Conservation (phyloP, 2,113 vertebrate species). For the Xiphophorus hellerii region DNA sequence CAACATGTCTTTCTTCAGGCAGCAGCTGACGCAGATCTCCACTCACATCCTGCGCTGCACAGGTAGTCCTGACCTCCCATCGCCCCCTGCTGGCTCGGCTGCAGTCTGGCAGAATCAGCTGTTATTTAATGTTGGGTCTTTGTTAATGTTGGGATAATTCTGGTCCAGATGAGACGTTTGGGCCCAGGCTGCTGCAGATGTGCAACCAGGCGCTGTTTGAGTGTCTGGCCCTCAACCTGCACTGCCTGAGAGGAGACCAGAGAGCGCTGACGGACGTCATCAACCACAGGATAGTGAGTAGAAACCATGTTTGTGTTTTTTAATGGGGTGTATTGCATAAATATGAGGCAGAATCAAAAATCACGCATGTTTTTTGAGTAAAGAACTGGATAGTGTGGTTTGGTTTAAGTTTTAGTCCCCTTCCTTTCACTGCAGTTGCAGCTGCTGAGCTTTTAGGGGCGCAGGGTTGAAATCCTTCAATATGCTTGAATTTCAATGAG, state of each 20-base stretch:
- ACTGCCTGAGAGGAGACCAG: constrained; percentile 89
- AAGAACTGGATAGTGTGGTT: too few relatives aligned
- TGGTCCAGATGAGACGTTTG: constrained; percentile 85
- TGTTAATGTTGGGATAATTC: neutral
- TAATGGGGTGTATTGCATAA: too few relatives aligned
- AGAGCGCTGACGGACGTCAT: constrained; percentile 88
- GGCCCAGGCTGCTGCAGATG: constrained; percentile 86
- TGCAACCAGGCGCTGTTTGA: constrained; percentile 92
- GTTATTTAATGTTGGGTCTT: neutral
- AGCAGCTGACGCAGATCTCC: constrained; percentile 88
- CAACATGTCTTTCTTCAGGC: constrained; percentile 89
- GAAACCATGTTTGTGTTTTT: too few relatives aligned
- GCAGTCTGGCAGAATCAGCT: too few relatives aligned
- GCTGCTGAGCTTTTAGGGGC: too few relatives aligned
- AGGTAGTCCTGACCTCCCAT: constrained; percentile 68
- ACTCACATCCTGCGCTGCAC: constrained; percentile 88
- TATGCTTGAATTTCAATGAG: too few relatives aligned
- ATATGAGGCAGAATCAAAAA: too few relatives aligned
- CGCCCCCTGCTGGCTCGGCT: too few relatives aligned
- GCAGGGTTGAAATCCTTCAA: too few relatives aligned
- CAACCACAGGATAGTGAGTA: constrained; percentile 90
- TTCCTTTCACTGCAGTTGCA: too few relatives aligned
- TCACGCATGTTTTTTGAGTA: too few relatives aligned
- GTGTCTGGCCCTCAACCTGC: constrained; percentile 90
- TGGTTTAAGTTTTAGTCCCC: too few relatives aligned